Conservation (phyloP, 2,113 vertebrate genomes). For the Brachyhypopomus occidentalis region DNA sequence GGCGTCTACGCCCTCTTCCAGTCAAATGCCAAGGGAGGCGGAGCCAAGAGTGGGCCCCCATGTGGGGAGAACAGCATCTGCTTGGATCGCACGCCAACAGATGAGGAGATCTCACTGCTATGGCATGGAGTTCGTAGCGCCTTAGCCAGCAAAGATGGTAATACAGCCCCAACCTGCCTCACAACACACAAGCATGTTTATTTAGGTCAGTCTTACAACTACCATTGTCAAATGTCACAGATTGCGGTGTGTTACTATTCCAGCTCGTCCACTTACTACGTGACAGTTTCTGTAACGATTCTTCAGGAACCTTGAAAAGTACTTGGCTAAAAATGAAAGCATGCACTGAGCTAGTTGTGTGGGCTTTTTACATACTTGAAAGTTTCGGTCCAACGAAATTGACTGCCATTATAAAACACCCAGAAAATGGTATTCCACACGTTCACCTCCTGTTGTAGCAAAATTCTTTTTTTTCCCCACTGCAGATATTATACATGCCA, state of each 20-base stretch:
- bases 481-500: conserved; percentile 16
- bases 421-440: background rate
- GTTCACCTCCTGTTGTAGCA: conserved; percentile 3
- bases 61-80: conserved; percentile 68
- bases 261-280: too few relatives aligned
- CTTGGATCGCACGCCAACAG: conserved; percentile 74
- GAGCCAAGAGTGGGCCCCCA: conserved; percentile 56
- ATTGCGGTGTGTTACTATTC: too few relatives aligned
- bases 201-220: background rate
- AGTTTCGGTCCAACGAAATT: too few relatives aligned
- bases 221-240: too few relatives aligned
- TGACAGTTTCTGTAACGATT: too few relatives aligned
- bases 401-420: background rate
- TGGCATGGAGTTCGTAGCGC: conserved; percentile 72
- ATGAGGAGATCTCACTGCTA: conserved; percentile 79
- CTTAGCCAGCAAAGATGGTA: conserved; percentile 73
- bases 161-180: conserved; percentile 19
- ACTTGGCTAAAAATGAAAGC: too few relatives aligned
- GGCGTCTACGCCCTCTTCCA: conserved; percentile 56
- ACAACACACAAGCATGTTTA: background rate
- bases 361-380: too few relatives aligned
- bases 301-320: too few relatives aligned
- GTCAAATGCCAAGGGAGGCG: conserved; percentile 53
- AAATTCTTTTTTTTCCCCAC: background rate
- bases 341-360: too few relatives aligned